These are phyloP conservation scores for Rotaria magnacalcarata DNA, from an alignment of 2,888 invertebrate genomes.

Conservation along the genomic window DNA sequence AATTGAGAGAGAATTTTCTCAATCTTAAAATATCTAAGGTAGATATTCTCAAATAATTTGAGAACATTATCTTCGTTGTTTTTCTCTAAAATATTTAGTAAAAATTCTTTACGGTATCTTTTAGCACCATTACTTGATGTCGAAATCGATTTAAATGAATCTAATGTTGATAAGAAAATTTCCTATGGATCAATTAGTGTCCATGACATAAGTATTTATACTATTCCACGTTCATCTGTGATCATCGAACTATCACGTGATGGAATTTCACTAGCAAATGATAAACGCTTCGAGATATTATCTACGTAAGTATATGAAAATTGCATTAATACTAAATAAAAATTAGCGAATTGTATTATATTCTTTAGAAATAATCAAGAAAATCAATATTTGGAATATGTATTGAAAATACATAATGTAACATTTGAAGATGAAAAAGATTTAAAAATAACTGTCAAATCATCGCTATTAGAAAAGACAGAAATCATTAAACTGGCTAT, in stretches of 20 bases:
- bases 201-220: neutral
- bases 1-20: no score
- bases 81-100: no score
- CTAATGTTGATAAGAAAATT: neutral
- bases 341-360: neutral
- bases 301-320: neutral
- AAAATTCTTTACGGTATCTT: no score
- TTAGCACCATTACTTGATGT: neutral
- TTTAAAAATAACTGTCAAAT: neutral
- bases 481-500: neutral
- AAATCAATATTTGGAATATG: constrained; percentile 24
- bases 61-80: no score
- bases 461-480: neutral
- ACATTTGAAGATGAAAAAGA: constrained; percentile 25
- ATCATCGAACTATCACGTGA: neutral
- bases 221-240: neutral
- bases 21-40: no score
- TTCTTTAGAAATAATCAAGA: neutral
- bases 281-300: neutral
- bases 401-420: neutral
- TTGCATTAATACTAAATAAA: neutral
- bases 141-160: neutral
- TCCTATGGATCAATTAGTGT: neutral
- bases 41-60: no score
- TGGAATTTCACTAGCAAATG: neutral